Percentiles rank a stretch among this genome's conserved stretches.
These are phyloP conservation scores for Subacronicta megacephala DNA, from an alignment of 2,888 invertebrate genomes.

Conservation along the genomic window DNA sequence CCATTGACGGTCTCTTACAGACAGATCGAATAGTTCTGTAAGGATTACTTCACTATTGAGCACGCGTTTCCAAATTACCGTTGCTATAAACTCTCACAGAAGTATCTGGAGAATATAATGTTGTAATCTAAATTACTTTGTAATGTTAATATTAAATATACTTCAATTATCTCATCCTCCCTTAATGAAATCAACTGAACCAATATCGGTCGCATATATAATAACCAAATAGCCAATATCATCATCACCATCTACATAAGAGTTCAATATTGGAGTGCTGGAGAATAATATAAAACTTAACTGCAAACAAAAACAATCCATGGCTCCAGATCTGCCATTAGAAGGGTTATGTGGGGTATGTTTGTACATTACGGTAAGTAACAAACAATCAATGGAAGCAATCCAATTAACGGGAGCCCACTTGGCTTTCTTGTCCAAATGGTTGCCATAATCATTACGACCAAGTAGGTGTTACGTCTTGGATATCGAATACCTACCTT, in stretches of 20 bases:
- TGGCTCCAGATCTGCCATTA: constrained; percentile 27
- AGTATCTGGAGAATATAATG: too few relatives aligned
- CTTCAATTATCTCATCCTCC: not conserved
- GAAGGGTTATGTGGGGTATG: constrained; percentile 46
- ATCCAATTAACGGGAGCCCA: constrained; percentile 80
- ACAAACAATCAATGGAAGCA: constrained; percentile 74
- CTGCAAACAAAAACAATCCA: constrained; percentile 30
- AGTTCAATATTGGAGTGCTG: too few relatives aligned
- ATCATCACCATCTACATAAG: too few relatives aligned
- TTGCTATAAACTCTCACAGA: too few relatives aligned
- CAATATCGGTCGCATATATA: not conserved
- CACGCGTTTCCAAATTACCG: too few relatives aligned
- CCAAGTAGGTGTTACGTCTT: constrained; percentile 65
- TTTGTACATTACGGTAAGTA: constrained; percentile 63
- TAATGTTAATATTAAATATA: too few relatives aligned
- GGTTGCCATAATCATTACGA: constrained; percentile 78
- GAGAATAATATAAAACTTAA: constrained; percentile 34
- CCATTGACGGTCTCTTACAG: too few relatives aligned
- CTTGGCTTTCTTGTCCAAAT: constrained; percentile 77
- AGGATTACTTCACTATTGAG: too few relatives aligned
- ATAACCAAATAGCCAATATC: constrained; percentile 8
- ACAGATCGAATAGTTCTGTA: too few relatives aligned
- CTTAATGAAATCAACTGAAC: not conserved
- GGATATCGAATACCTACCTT: constrained; percentile 59
- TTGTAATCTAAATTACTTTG: too few relatives aligned